Base-by-base conservation (phyloP, 2,797 vertebrate genomes). In the Glyptemys insculpta region DNA sequence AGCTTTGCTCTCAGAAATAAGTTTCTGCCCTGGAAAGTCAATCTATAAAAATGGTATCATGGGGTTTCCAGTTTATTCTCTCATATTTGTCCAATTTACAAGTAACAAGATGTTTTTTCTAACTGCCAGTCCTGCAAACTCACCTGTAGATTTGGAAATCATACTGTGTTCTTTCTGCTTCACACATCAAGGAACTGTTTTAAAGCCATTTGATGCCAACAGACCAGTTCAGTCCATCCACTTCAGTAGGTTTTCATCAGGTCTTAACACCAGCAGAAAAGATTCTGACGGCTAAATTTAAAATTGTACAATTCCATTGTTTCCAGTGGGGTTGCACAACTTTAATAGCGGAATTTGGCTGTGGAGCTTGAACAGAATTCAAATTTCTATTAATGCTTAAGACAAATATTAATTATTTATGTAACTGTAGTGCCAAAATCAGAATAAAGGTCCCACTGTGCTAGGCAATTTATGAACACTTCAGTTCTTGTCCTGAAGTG, bases 61-160 rank as follows among this genome's bases (percentile, higher is more conserved):
- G 54, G 72, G 25, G 37, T 3, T 83, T 93, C 37, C 34, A 16
- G 8, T 81, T 65, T 85, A 76, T 76, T 84, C 9, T 86, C 16
- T 81, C 59, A 4, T 84, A 74, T 91, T 12, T 88, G 44, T 84
- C 88, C 56, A 82, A 65, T 94, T 95, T 92, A 89, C 79, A 94
- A 92, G 93, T 91, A 93, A 92, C 87, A 91, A 91, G 37, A 83
- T 95, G 57, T 9, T 92, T 93, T 86, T 94, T 88, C 83, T 47
- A 86, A 81, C 79, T 68, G 85, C 86, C 93, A 97, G n/a, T 10
- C 54, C 91, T 86, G 16, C 49, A 92, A 91, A 91, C 11, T 83
- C 37, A 81, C 86, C 86, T 56, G 92, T 62, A 94, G 93, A 59
- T 29, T 29, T 47, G 19, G 29, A 95, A 94, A 74, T 52, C 89